Percentiles rank a stretch among this genome's conserved stretches.
Conservation (phyloP, 2,113 vertebrate genomes). For the Carollia perspicillata region DNA sequence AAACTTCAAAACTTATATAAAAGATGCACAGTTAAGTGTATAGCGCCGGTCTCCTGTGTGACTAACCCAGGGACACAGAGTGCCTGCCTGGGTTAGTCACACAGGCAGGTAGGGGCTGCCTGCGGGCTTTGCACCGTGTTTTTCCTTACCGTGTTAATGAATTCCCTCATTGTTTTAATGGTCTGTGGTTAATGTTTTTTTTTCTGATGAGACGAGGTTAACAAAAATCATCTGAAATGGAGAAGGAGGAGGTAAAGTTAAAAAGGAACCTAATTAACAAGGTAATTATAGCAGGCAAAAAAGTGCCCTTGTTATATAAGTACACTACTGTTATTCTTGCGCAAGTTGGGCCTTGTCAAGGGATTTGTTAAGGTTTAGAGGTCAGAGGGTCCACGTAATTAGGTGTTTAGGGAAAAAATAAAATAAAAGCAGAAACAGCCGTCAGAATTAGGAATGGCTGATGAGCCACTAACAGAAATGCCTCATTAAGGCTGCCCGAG, state of each 20-base stretch:
- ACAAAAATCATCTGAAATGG: conserved; percentile 74
- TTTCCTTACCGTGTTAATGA: conserved; percentile 52
- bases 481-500: conserved; percentile 72
- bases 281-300: conserved; percentile 81
- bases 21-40: background rate
- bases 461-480: conserved; percentile 43
- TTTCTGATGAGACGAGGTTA: conserved; percentile 74
- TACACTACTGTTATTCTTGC: conserved; percentile 69
- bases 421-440: conserved; percentile 35
- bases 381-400: conserved; percentile 70
- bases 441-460: conserved; percentile 61
- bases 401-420: conserved; percentile 50
- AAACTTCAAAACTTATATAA: background rate
- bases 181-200: conserved; percentile 81
- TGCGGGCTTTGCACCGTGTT: background rate
- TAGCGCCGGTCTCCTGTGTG: background rate
- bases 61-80: conserved; percentile 27
- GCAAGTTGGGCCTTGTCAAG: conserved; percentile 64
- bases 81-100: too few species aligned
- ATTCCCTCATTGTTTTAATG: conserved; percentile 69
- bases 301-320: conserved; percentile 78
- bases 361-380: conserved; percentile 57
- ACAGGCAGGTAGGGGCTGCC: background rate
- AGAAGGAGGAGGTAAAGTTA: conserved; percentile 43
- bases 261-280: conserved; percentile 83